A percentile compares a stretch with the other conserved stretches of the same genome.
These are phyloP conservation scores for Pimephales promelas DNA, from an alignment of 2,113 vertebrate species.

Conservation along the genomic window DNA sequence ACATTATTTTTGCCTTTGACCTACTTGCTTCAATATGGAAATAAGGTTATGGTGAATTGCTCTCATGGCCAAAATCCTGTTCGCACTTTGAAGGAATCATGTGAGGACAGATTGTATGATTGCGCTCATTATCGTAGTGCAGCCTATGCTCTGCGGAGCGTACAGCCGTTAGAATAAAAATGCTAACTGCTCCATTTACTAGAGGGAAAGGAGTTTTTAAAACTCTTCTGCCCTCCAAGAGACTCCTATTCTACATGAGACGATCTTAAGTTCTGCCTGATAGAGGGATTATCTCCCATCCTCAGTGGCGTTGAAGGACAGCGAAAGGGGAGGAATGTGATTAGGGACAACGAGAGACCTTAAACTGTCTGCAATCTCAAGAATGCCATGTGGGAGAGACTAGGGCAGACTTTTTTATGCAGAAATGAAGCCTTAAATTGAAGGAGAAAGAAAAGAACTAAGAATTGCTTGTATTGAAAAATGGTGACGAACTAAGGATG, in stretches of 20 bases:
- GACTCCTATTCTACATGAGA: not conserved
- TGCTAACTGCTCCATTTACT: slow-evolving; percentile 8
- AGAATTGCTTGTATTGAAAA: slow-evolving; percentile 13
- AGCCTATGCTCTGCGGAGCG: not conserved
- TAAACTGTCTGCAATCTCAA: not conserved
- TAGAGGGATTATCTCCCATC: slow-evolving; percentile 42
- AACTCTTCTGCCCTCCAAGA: slow-evolving; percentile 15
- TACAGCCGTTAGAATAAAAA: not conserved
- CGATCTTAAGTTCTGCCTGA: slow-evolving; percentile 28
- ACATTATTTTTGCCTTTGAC: slow-evolving; percentile 10
- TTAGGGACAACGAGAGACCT: not conserved
- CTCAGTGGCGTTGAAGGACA: not conserved
- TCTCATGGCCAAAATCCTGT: not conserved
- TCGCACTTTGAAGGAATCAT: slow-evolving; percentile 30
- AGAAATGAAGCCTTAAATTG: slow-evolving; percentile 13
- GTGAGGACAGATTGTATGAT: not conserved
- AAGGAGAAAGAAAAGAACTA: not conserved
- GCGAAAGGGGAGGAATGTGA: not conserved
- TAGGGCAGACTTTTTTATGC: slow-evolving; percentile 8
- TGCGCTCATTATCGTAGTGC: not conserved
- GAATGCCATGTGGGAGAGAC: slow-evolving; percentile 23
- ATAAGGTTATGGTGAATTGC: not conserved
- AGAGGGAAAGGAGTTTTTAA: not conserved
- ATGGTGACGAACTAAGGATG: not conserved
- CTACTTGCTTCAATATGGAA: not conserved